Evolutionary conservation across 2,113 vertebrate genomes (phyloP).

Genomic region (Ia io): DNA sequence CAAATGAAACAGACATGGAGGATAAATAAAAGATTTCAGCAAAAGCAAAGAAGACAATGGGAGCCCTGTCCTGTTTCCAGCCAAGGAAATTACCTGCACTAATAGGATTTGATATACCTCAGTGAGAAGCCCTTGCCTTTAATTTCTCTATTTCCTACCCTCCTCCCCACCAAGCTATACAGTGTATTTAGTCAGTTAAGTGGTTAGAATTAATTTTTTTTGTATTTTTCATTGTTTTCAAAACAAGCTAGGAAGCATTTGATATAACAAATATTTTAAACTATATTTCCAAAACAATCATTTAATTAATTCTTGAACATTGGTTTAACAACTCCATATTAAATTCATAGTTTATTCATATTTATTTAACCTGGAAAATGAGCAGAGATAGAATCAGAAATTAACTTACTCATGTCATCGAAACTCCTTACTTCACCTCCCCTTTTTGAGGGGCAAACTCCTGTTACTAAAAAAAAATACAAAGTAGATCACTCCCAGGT

Average conservation of each 20-base stretch:
- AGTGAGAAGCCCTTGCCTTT: conserved; percentile 44
- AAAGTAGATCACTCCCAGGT: background rate
- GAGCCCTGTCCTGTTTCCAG: conserved; percentile 63
- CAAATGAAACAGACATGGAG: conserved; percentile 57
- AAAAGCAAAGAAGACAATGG: conserved; percentile 24
- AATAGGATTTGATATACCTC: conserved; percentile 81
- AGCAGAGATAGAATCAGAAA: background rate
- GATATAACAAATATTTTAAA: background rate
- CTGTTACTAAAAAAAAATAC: rapidly evolving
- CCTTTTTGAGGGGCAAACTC: rapidly evolving
- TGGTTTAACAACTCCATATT: background rate
- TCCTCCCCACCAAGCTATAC: conserved; percentile 28
- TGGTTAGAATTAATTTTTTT: background rate
- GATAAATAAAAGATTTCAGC: conserved; percentile 30
- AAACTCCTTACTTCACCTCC: background rate
- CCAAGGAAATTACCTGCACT: conserved; percentile 75
- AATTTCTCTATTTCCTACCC: conserved; percentile 56
- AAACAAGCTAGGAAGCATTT: background rate
- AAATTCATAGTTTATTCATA: background rate
- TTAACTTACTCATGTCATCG: background rate
- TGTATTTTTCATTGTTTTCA: conserved; percentile 11
- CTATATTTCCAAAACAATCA: background rate
- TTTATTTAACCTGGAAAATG: background rate
- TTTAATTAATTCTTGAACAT: background rate
- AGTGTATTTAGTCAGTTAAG: background rate